Evolutionary conservation across 2,888 invertebrate species (phyloP), one percentile per base, ranked within the genome.

Genomic region (Leistus spinibarbis): DNA sequence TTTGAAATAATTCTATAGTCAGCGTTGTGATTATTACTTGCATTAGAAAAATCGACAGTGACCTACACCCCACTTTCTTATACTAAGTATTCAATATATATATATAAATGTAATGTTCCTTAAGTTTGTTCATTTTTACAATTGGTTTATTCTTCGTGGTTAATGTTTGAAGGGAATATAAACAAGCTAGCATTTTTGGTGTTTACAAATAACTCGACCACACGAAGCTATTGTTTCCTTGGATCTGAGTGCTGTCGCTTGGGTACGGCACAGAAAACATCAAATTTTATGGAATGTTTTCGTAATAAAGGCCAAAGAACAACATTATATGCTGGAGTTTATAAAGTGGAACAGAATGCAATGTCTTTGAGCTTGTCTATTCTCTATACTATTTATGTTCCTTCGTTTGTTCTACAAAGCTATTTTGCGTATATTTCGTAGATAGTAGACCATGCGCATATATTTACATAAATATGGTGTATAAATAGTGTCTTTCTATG

Each of bases 321-420:
- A 73, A 73, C 73, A 73, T 73, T 66, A 73, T 73, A 73, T 65
- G 67, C 67, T 67, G 67, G 67, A 73, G 73, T 73, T 73, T 73
- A 73, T 66, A 73, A 67, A 67, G 53, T 73, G 73, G 73, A 73
- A 73, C 73, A 67, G 73, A 73, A 73, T 66, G 71, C 63, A 24
- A 40, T 71, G 40, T 62, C 70, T 70, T 63, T 63, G 56, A 72
- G 57, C 40, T 40, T 10, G 40, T 40, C 7, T 65, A 57, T 72
- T 70, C 65, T 72, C 72, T 64, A 65, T 56, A 56, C 19, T 72
- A 56, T 72, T 64, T 72, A 72, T 72, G 72, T 72, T 65, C 13
- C 40, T 3, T 13, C 40, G 13, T 40, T 40, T 40, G 7, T 40
- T 40, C 7, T 40, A 40, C 13, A 40, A n/a, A 40, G 40, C 40